Percentiles rank a stretch among this genome's conserved stretches.
phyloP scores from a whole-genome alignment of 2,113 vertebrate genomes.

The Corythaeola cristata region DNA sequence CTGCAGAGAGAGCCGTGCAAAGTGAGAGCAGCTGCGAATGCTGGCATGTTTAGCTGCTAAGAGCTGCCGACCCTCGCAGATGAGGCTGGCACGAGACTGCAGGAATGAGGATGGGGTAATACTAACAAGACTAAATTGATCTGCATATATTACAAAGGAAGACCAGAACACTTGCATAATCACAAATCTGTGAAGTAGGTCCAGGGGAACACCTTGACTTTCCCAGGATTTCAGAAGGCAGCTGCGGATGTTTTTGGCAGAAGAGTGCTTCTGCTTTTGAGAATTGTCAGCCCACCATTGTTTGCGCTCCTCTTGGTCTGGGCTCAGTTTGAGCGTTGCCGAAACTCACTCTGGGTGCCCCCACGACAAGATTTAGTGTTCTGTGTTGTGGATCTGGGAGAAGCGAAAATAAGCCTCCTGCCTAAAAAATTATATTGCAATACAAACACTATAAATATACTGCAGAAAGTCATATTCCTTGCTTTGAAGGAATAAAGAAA shows the following conservation, averaged over 20 bases:
- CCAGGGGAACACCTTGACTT: constrained; percentile 59
- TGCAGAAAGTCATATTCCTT: background rate
- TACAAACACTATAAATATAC: background rate
- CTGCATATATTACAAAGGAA: background rate
- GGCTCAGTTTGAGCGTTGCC: background rate
- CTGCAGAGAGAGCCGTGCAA: background rate
- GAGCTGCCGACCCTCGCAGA: constrained; percentile 27
- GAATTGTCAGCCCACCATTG: background rate
- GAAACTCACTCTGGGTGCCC: background rate
- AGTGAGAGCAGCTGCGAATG: constrained; percentile 28
- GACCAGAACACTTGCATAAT: background rate
- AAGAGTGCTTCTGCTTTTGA: background rate
- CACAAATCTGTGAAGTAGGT: background rate
- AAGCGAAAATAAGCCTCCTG: background rate
- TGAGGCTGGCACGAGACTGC: constrained; percentile 47
- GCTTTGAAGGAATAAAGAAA: background rate
- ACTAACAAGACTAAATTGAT: constrained; percentile 31
- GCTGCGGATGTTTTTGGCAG: constrained; percentile 34
- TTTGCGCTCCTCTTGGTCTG: background rate
- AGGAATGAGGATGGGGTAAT: background rate
- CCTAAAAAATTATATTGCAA: background rate
- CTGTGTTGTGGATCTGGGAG: background rate
- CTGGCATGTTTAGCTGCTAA: background rate
- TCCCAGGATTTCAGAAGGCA: constrained; percentile 39
- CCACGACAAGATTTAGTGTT: background rate